These are phyloP conservation scores for Dendroctonus valens DNA, from an alignment of 1,140 invertebrate species.

Conservation along the genomic window DNA sequence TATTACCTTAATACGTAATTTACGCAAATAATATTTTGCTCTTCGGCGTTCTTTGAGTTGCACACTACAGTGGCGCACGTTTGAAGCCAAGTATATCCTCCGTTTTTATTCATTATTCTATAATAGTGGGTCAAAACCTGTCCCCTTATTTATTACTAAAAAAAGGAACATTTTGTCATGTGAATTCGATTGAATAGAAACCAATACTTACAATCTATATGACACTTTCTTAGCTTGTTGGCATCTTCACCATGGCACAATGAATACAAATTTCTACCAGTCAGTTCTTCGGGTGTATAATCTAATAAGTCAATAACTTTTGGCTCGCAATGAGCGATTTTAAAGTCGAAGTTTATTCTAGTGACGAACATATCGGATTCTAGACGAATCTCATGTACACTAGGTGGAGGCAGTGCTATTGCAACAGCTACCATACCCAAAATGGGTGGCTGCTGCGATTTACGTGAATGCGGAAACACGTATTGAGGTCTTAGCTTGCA, in stretches of 20 bases:
- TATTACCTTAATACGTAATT: conserved; percentile 89
- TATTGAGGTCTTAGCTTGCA: conserved; percentile 89
- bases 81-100: conserved; percentile 94
- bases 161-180: conserved; percentile 14
- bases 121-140: conserved; percentile 96
- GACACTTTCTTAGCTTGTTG: conserved; percentile 87
- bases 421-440: conserved; percentile 93
- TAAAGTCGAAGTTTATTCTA: conserved; percentile 92
- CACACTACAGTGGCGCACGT: conserved; percentile 96
- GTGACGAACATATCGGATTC: conserved; percentile 97
- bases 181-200: background rate
- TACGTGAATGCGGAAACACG: conserved; percentile 84
- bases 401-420: conserved; percentile 92
- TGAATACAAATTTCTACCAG: conserved; percentile 89
- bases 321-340: conserved; percentile 95
- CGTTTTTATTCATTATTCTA: conserved; percentile 91
- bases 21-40: conserved; percentile 94
- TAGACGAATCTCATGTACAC: conserved; percentile 92
- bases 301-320: conserved; percentile 92
- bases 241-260: conserved; percentile 95
- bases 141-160: conserved; percentile 92
- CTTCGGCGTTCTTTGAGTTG: conserved; percentile 91
- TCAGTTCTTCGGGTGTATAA: conserved; percentile 90
- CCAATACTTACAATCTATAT: conserved; percentile 83
- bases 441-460: conserved; percentile 75